Evolutionary conservation across 2,888 invertebrate genomes (phyloP).

Genomic region (Drosophila villosipedis): DNA sequence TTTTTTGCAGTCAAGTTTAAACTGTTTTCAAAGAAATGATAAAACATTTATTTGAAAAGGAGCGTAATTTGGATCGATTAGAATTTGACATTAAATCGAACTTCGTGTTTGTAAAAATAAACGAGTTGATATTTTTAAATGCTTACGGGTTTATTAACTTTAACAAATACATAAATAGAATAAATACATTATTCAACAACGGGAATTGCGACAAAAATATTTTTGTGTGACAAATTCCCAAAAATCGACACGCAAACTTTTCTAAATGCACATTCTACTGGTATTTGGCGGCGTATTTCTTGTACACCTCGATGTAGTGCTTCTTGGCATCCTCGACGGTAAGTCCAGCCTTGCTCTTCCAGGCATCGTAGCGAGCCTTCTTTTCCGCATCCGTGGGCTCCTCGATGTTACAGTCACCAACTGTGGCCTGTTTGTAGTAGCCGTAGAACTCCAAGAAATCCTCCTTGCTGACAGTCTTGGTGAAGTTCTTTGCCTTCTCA

Average conservation of each 20-base stretch:
- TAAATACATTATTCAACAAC: slow-evolving; percentile 61
- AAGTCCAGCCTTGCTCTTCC: slow-evolving; percentile 93
- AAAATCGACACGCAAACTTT: slow-evolving; percentile 18
- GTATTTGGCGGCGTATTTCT: slow-evolving; percentile 86
- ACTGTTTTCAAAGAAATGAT: background rate
- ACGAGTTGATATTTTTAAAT: slow-evolving; percentile 28
- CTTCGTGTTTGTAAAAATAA: background rate
- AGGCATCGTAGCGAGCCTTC: slow-evolving; percentile 97
- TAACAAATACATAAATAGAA: slow-evolving; percentile 64
- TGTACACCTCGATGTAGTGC: slow-evolving; percentile 91
- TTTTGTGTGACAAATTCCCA: slow-evolving; percentile 4
- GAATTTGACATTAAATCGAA: background rate
- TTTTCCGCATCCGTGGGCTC: slow-evolving; percentile 95
- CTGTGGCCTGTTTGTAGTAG: slow-evolving; percentile 92
- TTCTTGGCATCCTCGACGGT: slow-evolving; percentile 92
- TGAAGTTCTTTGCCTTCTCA: slow-evolving; percentile 90
- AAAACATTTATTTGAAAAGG: background rate
- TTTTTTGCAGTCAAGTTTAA: background rate
- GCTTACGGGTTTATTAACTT: slow-evolving; percentile 49
- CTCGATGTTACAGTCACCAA: slow-evolving; percentile 92
- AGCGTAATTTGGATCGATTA: background rate
- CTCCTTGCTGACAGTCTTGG: slow-evolving; percentile 90
- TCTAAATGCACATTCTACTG: slow-evolving; percentile 56
- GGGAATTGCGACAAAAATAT: slow-evolving; percentile 19
- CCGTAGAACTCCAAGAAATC: slow-evolving; percentile 94